These are phyloP conservation scores for Platysteira castanea DNA, from an alignment of 2,113 vertebrate genomes.

Conservation along the genomic window DNA sequence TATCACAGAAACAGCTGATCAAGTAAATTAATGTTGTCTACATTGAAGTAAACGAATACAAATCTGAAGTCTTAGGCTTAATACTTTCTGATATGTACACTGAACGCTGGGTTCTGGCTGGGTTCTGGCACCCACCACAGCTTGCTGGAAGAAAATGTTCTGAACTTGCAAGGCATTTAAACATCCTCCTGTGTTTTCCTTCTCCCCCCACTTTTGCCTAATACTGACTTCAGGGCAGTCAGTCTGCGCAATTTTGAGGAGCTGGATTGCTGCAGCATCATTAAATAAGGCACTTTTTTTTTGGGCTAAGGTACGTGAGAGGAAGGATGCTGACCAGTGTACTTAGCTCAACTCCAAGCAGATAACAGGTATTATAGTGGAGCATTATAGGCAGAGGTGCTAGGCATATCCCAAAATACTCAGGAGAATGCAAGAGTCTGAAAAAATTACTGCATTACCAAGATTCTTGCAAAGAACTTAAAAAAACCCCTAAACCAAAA, in stretches of 20 bases:
- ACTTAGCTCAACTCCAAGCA: not conserved
- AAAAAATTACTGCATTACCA: not conserved
- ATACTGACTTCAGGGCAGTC: not conserved
- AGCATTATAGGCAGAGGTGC: not conserved
- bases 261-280: not conserved
- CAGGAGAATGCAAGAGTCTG: not conserved
- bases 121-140: too few relatives aligned
- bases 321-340: not conserved
- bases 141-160: slow-evolving; percentile 6
- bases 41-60: not conserved
- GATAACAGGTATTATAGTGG: not conserved
- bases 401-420: not conserved
- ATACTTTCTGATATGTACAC: not conserved
- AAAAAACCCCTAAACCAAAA: not conserved
- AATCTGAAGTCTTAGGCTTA: not conserved
- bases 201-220: not conserved
- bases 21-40: not conserved
- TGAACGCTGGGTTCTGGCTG: not conserved
- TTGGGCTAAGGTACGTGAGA: not conserved
- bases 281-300: not conserved
- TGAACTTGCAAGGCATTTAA: not conserved
- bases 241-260: not conserved
- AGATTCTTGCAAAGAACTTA: not conserved
- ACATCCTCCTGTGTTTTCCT: not conserved
- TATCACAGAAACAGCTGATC: not conserved